These are phyloP conservation scores for Steatornis caripensis DNA, from an alignment of 2,113 vertebrate genomes.

Conservation along the genomic window DNA sequence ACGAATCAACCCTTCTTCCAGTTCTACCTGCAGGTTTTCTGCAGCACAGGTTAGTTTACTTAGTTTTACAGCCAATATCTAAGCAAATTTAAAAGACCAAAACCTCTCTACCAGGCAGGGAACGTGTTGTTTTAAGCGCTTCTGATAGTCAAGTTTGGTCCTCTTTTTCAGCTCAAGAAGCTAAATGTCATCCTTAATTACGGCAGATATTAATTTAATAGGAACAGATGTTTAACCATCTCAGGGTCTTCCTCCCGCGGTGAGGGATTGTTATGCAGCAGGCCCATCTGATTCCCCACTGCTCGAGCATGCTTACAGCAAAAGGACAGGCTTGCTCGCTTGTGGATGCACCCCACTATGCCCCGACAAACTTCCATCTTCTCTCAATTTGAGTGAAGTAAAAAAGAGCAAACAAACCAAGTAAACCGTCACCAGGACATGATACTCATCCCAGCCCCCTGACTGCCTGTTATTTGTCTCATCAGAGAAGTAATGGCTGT, in stretches of 20 bases:
- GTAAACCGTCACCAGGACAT: not conserved
- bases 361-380: not conserved
- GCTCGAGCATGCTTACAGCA: not conserved
- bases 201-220: not conserved
- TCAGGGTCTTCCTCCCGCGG: not conserved
- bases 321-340: not conserved
- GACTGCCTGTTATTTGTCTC: not conserved
- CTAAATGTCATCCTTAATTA: not conserved
- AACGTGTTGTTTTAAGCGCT: not conserved
- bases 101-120: not conserved
- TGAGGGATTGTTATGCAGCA: not conserved
- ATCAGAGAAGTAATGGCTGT: constrained; percentile 6
- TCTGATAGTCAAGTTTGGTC: not conserved
- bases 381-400: not conserved
- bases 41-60: not conserved
- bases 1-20: not conserved
- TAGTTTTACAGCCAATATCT: not conserved
- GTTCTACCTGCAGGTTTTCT: not conserved
- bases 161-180: not conserved
- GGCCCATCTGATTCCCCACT: not conserved
- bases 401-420: not conserved
- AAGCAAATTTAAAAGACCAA: not conserved
- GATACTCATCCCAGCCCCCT: not conserved
- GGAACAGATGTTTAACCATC: not conserved
- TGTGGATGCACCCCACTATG: not conserved